A percentile compares a stretch with the other conserved stretches of the same genome.
Conservation (phyloP, 2,113 vertebrate species). For the Natator depressus region DNA sequence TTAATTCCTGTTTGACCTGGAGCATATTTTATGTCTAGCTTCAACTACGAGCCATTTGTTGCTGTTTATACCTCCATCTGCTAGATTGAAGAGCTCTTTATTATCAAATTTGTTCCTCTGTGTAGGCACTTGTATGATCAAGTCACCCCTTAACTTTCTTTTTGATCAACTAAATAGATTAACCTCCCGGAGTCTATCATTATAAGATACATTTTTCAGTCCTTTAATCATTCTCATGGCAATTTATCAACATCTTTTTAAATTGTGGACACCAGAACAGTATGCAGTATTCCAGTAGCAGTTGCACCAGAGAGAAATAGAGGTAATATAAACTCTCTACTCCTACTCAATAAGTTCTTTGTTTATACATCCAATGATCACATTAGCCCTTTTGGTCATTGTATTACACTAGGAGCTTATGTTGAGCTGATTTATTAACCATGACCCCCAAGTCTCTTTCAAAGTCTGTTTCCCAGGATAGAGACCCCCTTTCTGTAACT, state of each 20-base stretch:
- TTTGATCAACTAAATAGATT: background rate
- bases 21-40: background rate
- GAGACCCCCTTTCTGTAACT: background rate
- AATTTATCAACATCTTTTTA: no score
- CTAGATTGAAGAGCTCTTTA: background rate
- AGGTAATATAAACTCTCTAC: background rate
- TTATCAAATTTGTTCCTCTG: background rate
- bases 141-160: background rate
- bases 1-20: constrained; percentile 8
- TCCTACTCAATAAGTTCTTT: background rate
- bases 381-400: background rate
- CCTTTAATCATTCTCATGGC: background rate
- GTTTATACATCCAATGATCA: background rate
- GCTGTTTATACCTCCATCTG: background rate
- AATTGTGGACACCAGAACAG: background rate
- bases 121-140: background rate
- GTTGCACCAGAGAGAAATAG: no score
- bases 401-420: background rate
- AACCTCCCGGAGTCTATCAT: background rate
- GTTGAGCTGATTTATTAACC: background rate
- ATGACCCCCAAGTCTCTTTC: background rate
- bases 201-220: background rate
- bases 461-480: background rate
- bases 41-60: background rate
- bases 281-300: background rate